Conservation (phyloP, 2,113 vertebrate species). For the Thunnus thynnus region DNA sequence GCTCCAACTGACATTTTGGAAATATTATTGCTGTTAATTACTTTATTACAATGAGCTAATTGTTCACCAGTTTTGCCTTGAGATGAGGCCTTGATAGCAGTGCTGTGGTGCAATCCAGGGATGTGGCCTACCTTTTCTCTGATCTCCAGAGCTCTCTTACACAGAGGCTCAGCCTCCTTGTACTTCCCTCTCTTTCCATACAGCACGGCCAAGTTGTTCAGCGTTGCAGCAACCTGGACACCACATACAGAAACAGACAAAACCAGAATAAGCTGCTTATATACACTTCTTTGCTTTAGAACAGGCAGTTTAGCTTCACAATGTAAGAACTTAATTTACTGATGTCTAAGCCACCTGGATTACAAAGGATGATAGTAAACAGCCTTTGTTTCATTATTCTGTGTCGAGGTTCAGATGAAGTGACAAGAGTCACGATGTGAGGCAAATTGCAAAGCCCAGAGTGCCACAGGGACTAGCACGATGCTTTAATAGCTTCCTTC, state of each 20-base stretch:
- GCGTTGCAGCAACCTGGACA: slow-evolving; percentile 94
- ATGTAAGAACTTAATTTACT: background rate
- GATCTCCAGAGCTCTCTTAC: slow-evolving; percentile 97
- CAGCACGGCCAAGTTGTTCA: slow-evolving; percentile 97
- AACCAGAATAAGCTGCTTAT: background rate
- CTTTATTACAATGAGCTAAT: slow-evolving; percentile 34
- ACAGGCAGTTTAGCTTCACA: background rate
- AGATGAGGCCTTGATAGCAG: slow-evolving; percentile 43
- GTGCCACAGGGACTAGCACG: background rate
- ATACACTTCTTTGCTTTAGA: background rate
- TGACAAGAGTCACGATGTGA: background rate
- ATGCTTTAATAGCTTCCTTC: slow-evolving; percentile 18
- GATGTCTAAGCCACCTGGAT: background rate
- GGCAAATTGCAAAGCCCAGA: slow-evolving; percentile 5
- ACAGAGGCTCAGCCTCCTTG: slow-evolving; percentile 97
- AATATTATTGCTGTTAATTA: slow-evolving; percentile 43
- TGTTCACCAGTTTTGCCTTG: slow-evolving; percentile 20
- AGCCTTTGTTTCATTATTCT: slow-evolving; percentile 19
- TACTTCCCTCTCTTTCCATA: slow-evolving; percentile 99
- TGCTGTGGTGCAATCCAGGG: slow-evolving; percentile 25
- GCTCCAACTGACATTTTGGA: slow-evolving; percentile 31
- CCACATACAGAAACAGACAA: slow-evolving; percentile 9
- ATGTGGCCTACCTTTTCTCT: slow-evolving; percentile 92
- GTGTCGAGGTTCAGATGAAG: background rate
- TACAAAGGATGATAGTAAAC: background rate